Evolutionary conservation across 1,140 invertebrate species (phyloP).

Genomic region (Drosophila pectinifera): DNA sequence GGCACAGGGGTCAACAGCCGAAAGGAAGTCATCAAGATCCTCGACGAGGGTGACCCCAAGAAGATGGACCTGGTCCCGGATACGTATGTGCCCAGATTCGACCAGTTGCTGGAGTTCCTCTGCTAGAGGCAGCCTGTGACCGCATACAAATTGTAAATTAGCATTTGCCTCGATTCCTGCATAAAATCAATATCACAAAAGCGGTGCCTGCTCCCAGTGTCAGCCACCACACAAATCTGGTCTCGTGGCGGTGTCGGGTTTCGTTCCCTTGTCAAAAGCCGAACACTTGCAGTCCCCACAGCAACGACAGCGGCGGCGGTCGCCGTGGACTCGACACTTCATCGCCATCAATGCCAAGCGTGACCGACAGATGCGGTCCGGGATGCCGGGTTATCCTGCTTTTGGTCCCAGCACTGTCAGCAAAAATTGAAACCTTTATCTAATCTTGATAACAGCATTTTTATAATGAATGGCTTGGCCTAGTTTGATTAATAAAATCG

Average conservation of each 20-base stretch:
- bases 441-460: neutral
- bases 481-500: neutral
- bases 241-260: conserved; percentile 19
- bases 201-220: conserved; percentile 18
- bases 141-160: conserved; percentile 70
- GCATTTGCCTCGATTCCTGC: conserved; percentile 26
- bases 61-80: conserved; percentile 46
- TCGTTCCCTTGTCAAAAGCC: conserved; percentile 58
- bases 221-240: conserved; percentile 43
- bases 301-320: conserved; percentile 2
- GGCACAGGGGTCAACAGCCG: conserved; percentile 49
- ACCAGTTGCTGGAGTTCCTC: conserved; percentile 49
- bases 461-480: neutral
- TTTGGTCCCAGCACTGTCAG: neutral
- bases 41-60: conserved; percentile 28
- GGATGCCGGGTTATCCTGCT: neutral
- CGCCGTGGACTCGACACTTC: conserved; percentile 51
- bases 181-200: conserved; percentile 61
- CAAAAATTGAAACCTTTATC: no score
- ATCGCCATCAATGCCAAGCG: conserved; percentile 30
- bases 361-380: conserved; percentile 35
- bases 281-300: conserved; percentile 54
- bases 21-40: conserved; percentile 36
- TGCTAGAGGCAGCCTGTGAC: conserved; percentile 19
- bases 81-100: conserved; percentile 53